A percentile compares a stretch with the other conserved stretches of the same genome.
Conservation (phyloP, 2,888 invertebrate genomes). For the Synergus japonicus region DNA sequence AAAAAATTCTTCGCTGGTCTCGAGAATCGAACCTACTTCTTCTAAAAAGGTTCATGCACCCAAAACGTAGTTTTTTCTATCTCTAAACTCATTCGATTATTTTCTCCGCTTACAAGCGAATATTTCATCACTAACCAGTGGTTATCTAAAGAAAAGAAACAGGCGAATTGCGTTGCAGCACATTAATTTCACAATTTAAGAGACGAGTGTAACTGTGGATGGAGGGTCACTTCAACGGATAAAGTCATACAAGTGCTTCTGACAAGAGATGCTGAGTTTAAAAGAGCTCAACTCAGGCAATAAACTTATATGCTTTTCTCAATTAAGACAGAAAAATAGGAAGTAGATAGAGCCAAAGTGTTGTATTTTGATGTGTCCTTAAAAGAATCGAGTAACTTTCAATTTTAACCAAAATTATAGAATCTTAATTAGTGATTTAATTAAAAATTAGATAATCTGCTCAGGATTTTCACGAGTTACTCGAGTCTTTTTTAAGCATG, state of each 20-base stretch:
- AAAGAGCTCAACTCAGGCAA: background rate
- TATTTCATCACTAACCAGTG: background rate
- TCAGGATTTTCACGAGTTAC: background rate
- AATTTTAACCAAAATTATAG: too few relatives aligned
- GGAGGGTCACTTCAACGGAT: background rate
- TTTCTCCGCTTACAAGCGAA: background rate
- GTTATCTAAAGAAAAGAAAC: background rate
- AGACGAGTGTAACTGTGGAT: background rate
- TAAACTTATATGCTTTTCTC: background rate
- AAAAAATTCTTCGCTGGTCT: too few relatives aligned
- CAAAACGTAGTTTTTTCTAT: background rate
- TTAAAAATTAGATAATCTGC: background rate
- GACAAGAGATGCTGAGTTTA: background rate
- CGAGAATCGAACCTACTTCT: background rate
- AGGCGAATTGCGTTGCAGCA: background rate
- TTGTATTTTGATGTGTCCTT: background rate
- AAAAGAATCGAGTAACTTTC: background rate
- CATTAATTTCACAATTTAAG: background rate
- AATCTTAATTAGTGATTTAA: too few relatives aligned
- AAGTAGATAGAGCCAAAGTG: background rate
- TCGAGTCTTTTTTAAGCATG: background rate
- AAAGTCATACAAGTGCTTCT: background rate
- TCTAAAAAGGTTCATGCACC: background rate
- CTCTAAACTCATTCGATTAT: background rate
- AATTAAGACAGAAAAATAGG: background rate